Percentiles rank a stretch among this genome's conserved stretches.
phyloP scores from a whole-genome alignment of 1,140 invertebrate species.

The Ridgeia piscesae region DNA sequence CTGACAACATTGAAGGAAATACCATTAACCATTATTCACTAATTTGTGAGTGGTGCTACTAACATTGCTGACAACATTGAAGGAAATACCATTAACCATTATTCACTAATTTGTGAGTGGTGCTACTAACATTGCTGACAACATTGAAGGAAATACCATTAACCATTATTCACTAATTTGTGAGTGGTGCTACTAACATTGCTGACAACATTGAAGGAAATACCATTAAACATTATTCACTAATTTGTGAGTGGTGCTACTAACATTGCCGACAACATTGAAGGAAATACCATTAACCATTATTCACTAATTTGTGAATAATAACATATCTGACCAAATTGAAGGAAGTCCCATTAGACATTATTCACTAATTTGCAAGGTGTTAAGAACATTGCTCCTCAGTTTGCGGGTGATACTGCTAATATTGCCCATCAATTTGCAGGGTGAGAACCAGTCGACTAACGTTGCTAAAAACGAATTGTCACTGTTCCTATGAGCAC shows the following conservation, averaged over 20 bases:
- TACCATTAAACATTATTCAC: not conserved
- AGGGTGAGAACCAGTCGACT: not conserved
- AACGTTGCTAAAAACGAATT: not conserved
- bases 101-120: not conserved
- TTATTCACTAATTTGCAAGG: not conserved
- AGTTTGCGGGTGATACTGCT: not conserved
- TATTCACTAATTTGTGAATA: not conserved
- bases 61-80: not conserved
- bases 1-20: not conserved
- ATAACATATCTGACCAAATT: not conserved
- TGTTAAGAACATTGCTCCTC: not conserved
- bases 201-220: not conserved
- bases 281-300: not conserved
- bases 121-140: not conserved
- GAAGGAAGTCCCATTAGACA: not conserved
- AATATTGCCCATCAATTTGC: not conserved
- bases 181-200: not conserved
- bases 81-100: not conserved
- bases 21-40: no score
- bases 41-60: no score
- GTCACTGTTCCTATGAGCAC: not conserved
- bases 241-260: not conserved
- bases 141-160: not conserved
- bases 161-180: not conserved
- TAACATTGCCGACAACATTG: not conserved